These are phyloP conservation scores for Drosophila quinaria DNA, from an alignment of 2,888 invertebrate species.

Conservation along the genomic window DNA sequence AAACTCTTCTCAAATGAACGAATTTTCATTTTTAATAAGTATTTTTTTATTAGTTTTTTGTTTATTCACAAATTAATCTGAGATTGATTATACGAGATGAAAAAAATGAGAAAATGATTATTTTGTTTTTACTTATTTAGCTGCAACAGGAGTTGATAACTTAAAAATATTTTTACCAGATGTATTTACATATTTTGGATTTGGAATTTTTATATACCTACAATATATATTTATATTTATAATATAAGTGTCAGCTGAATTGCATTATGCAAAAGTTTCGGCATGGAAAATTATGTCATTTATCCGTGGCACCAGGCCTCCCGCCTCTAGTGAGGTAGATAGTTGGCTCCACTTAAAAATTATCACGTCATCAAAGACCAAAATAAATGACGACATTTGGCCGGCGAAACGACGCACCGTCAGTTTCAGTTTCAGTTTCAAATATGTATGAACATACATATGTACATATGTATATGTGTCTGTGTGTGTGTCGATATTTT, in stretches of 20 bases:
- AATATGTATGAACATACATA: constrained; percentile 15
- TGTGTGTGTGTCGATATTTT: constrained; percentile 27
- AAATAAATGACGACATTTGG: constrained; percentile 62
- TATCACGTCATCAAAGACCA: constrained; percentile 54
- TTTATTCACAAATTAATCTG: no score
- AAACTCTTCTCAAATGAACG: no score
- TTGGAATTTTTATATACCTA: neutral
- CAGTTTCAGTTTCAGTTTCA: constrained; percentile 12
- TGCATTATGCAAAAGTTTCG: constrained; percentile 20
- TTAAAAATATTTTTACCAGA: neutral
- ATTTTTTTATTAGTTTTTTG: no score
- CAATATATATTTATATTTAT: neutral
- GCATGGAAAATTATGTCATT: constrained; percentile 49
- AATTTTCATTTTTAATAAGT: no score
- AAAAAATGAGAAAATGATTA: no score
- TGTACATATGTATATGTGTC: constrained; percentile 6
- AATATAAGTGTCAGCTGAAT: neutral
- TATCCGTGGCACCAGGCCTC: neutral
- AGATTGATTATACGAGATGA: no score
- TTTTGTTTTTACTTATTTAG: neutral
- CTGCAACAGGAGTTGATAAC: neutral
- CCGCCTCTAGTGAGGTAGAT: neutral
- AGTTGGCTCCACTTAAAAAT: constrained; percentile 29
- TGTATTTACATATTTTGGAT: neutral
- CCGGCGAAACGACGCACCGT: constrained; percentile 28